A percentile compares a stretch with the other conserved stretches of the same genome.
These are phyloP conservation scores for Solenopsis fugax DNA, from an alignment of 1,140 invertebrate species.

Conservation along the genomic window DNA sequence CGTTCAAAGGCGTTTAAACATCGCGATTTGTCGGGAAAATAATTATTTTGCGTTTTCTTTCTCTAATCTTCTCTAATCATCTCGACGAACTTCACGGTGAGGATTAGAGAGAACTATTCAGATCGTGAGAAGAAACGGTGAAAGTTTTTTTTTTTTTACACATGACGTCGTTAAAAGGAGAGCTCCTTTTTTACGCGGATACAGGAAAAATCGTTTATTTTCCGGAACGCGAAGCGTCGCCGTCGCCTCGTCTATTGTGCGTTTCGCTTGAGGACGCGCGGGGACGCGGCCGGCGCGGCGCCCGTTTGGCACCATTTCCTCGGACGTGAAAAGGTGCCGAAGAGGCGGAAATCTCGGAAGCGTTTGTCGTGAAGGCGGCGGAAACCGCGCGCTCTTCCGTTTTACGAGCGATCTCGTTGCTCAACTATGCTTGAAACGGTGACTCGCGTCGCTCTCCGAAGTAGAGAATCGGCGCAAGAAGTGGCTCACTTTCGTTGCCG, in stretches of 20 bases:
- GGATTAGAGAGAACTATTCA: conserved; percentile 38
- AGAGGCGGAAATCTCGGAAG: not conserved
- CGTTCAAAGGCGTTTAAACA: not conserved
- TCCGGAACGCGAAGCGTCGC: not conserved
- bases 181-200: not conserved
- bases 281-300: not conserved
- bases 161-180: conserved; percentile 12
- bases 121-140: conserved; percentile 42
- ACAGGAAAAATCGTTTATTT: not conserved
- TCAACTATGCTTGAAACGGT: conserved; percentile 51
- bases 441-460: conserved; percentile 22
- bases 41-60: not conserved
- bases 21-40: not conserved
- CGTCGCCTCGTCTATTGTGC: not conserved
- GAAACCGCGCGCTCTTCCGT: conserved; percentile 50
- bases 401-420: conserved; percentile 62
- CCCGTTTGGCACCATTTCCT: conserved; percentile 38
- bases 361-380: conserved; percentile 17
- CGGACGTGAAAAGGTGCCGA: conserved; percentile 4
- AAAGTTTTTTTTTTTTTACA: conserved; percentile 43
- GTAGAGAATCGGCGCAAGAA: conserved; percentile 57
- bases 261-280: not conserved
- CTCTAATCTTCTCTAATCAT: not conserved
- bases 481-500: conserved; percentile 74
- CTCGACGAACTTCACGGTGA: not conserved